phyloP scores from a whole-genome alignment of 2,888 invertebrate species.

The Auanema freiburgensis region DNA sequence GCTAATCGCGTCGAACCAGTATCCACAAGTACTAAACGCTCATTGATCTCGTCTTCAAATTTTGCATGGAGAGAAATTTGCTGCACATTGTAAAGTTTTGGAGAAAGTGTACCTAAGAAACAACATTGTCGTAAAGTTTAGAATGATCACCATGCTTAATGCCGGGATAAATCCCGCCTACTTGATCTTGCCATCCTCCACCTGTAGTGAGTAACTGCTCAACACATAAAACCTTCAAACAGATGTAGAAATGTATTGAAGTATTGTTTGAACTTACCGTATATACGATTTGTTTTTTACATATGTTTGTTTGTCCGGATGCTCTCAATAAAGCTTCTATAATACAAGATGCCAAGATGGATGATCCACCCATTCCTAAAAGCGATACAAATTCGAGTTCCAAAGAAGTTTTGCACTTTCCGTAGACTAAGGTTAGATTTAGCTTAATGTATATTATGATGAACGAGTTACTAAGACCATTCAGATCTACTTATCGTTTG shows the following conservation, averaged over 20 bases:
- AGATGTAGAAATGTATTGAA: background rate
- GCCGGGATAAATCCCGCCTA: slow-evolving; percentile 68
- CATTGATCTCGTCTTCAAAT: slow-evolving; percentile 64
- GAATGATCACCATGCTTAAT: slow-evolving; percentile 65
- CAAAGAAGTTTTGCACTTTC: no score
- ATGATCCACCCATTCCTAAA: slow-evolving; percentile 70
- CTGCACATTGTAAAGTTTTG: background rate
- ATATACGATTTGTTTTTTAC: slow-evolving; percentile 65
- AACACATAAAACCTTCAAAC: slow-evolving; percentile 67
- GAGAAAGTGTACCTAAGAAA: slow-evolving; percentile 11
- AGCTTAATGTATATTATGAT: no score
- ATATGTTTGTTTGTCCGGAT: slow-evolving; percentile 63
- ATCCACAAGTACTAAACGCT: slow-evolving; percentile 68
- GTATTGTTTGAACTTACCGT: slow-evolving; percentile 56
- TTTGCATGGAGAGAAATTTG: slow-evolving; percentile 57
- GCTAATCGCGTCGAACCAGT: slow-evolving; percentile 70
- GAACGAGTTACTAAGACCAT: no score
- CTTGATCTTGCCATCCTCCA: slow-evolving; percentile 71
- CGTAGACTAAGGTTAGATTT: no score
- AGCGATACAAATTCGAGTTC: no score
- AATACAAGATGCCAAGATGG: slow-evolving; percentile 69
- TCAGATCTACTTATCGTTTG: background rate
- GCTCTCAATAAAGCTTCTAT: slow-evolving; percentile 67
- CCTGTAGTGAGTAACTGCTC: slow-evolving; percentile 70
- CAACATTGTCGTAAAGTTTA: slow-evolving; percentile 10